These are phyloP conservation scores for Formica aserva DNA, from an alignment of 2,888 invertebrate species.

Conservation along the genomic window DNA sequence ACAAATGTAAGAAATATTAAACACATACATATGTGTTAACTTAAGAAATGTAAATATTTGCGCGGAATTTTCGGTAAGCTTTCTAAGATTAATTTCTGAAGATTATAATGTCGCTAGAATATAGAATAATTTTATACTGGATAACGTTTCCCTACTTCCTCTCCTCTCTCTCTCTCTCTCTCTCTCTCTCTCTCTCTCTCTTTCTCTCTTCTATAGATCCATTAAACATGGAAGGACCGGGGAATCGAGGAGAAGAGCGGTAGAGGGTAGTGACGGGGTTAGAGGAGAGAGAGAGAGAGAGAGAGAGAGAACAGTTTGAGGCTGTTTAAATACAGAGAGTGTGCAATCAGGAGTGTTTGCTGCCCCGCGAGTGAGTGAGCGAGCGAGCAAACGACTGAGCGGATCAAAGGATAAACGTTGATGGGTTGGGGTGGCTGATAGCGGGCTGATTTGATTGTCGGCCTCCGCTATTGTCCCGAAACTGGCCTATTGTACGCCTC, in stretches of 20 bases:
- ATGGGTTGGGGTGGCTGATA: slow-evolving; percentile 80
- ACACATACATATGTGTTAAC: not conserved
- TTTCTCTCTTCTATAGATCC: slow-evolving; percentile 42
- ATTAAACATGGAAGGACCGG: slow-evolving; percentile 61
- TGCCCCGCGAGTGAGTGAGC: slow-evolving; percentile 79
- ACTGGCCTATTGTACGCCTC: slow-evolving; percentile 80
- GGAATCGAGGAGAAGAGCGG: slow-evolving; percentile 16
- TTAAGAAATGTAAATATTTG: not conserved
- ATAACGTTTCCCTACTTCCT: slow-evolving; percentile 41
- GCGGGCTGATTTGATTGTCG: slow-evolving; percentile 85
- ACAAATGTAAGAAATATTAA: not conserved
- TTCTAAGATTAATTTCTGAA: slow-evolving; percentile 27
- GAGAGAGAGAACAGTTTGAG: slow-evolving; percentile 75
- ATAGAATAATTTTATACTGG: slow-evolving; percentile 29
- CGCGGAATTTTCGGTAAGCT: not conserved
- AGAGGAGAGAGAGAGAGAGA: not conserved
- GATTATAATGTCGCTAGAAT: slow-evolving; percentile 17
- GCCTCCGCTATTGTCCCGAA: slow-evolving; percentile 83
- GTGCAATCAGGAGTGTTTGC: slow-evolving; percentile 85
- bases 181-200: slow-evolving; percentile 13
- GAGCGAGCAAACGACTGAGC: slow-evolving; percentile 74
- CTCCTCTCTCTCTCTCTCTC: slow-evolving; percentile 41
- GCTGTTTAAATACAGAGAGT: slow-evolving; percentile 84
- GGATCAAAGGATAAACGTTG: slow-evolving; percentile 79
- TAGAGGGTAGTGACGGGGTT: not conserved